Base-by-base conservation (phyloP, 2,797 vertebrate species). In the Phrynocephalus forsythii region DNA sequence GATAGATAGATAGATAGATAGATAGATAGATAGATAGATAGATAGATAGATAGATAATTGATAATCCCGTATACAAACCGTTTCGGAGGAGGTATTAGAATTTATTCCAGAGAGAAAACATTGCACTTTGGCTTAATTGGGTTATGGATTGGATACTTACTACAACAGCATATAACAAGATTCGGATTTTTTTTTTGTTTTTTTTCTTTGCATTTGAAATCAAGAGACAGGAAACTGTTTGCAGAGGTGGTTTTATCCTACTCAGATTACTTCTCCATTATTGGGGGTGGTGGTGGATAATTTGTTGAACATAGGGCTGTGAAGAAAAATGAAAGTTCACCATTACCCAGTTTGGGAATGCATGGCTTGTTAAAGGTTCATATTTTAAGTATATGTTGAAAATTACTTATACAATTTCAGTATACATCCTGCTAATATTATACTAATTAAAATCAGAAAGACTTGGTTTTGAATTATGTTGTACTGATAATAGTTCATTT, bases 311-410 rank as follows among this genome's bases (percentile, higher is more conserved):
- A 38, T 28, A 7, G 73, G 52, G 0, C 56, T 87, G 82, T 86
- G 28, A 56, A 76, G n/a, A 75, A 24, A 84, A 85, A 60, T 28
- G 13, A 69, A 11, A 60, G 20, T 22, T 87, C 88, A 87, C 68
- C 75, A 6, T 71, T 87, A 24, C 30, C 71, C 26, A 13, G 81
- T 88, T 90, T 33, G 69, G 24, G 11, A 66, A 68, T 79, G 20
- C 1, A 20, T 48, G 6, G 44, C 33, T 83, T 87, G 26, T 22
- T 1, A 33, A 26, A 26, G 20, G n/a, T 68, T 50, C 71, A 68
- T 6, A 66, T 63, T 38, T 86, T 88, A 15, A 67, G 16, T 9
- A 28, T 76, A 20, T n/a, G 24, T 24, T 50, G 52, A 66, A 84
- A 52, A 66, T 85, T 76, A 24, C 66, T 85, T n/a, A 50, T 26